These are phyloP conservation scores for Vesta saturnalis DNA, from an alignment of 2,888 invertebrate genomes.

Conservation along the genomic window DNA sequence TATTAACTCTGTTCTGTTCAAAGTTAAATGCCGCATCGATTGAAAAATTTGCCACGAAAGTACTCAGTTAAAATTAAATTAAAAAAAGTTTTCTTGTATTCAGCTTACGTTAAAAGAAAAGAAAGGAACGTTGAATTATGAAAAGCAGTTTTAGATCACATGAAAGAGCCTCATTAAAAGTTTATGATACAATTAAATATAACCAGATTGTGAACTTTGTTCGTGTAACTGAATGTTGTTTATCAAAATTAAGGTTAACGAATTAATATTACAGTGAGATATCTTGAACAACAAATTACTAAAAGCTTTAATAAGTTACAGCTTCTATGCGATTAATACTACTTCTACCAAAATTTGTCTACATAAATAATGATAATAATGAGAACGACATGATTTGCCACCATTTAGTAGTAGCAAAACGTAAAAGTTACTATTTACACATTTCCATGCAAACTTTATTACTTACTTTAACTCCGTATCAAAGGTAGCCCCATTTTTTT, in stretches of 20 bases:
- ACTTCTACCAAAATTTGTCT: not conserved
- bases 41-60: not conserved
- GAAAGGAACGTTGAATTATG: not conserved
- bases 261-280: not conserved
- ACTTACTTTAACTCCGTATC: slow-evolving; percentile 61
- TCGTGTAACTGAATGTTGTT: not conserved
- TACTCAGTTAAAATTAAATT: not conserved
- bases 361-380: slow-evolving; percentile 5
- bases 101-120: not conserved
- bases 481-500: slow-evolving; percentile 58
- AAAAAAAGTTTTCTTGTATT: slow-evolving; percentile 1
- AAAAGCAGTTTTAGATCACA: no score
- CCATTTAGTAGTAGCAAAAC: no score
- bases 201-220: not conserved
- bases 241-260: not conserved
- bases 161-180: no score
- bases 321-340: slow-evolving; percentile 1
- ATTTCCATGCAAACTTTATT: not conserved
- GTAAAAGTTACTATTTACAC: no score
- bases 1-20: not conserved
- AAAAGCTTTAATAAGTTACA: slow-evolving; percentile 7
- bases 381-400: not conserved
- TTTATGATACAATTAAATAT: not conserved
- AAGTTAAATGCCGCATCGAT: not conserved
- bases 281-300: not conserved